Evolutionary conservation across 2,888 invertebrate species (phyloP), one percentile per base, ranked within the genome.

Genomic region (Hedychridium roseum): DNA sequence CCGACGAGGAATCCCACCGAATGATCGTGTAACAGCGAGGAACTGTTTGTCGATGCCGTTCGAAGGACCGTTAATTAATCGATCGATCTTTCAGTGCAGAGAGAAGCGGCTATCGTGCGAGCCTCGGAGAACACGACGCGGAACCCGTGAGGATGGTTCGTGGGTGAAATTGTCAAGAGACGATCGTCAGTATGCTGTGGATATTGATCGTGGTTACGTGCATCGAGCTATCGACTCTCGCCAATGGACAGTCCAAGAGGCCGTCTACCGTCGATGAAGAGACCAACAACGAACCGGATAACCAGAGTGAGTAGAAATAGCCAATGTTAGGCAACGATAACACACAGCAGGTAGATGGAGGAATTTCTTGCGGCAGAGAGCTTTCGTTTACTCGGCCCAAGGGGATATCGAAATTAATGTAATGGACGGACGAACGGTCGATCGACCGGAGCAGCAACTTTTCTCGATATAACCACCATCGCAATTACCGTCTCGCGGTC

Each of bases 171-270:
- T 40, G 47, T 42, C 40, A 52, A 55, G 60, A 49, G 50, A 58
- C 51, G 60, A 49, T 63, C 36, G 57, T 63, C 70, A 71, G 61
- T 59, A 74, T 74, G 74, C 65, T 68, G 73, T 69, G 72, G 70
- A 70, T 72, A 60, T 64, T 66, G 60, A 59, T 71, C 50, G 63
- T 67, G 38, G 61, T 72, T 48, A 60, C 65, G 60, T 71, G 69
- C 64, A 62, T 73, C 69, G 70, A 70, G 68, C 61, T 70, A 65
- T 72, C 73, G 58, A 68, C 64, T 50, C 66, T 72, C 55, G 71
- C 61, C 43, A 68, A 53, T 53, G 74, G 71, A 56, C 69, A 73
- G 57, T 63, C 68, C 46, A 72, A 64, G 49, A 65, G 60, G 36
- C 55, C 64, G 17, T 61, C 58, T 41, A 51, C 54, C 31, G 53